Conservation (phyloP, 1,140 invertebrate genomes). For the Saccostrea cuccullata region DNA sequence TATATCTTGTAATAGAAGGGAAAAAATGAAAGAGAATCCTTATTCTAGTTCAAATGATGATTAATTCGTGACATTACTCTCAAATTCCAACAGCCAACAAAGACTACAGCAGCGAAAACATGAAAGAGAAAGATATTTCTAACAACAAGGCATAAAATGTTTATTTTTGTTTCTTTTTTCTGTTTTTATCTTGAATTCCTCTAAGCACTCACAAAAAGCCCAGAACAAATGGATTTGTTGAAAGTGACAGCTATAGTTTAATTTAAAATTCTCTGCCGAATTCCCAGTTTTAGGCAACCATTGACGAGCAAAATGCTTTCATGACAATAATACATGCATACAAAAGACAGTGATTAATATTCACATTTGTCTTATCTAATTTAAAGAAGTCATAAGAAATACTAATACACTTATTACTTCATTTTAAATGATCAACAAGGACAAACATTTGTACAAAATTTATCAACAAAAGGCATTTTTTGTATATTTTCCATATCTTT, state of each 20-base stretch:
- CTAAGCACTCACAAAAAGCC: neutral
- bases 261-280: neutral
- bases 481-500: no score
- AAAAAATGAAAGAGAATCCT: constrained; percentile 1
- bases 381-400: no score
- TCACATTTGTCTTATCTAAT: no score
- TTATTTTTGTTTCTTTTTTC: neutral
- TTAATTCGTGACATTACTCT: constrained; percentile 21
- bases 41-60: neutral
- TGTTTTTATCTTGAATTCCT: neutral
- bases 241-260: neutral
- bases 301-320: neutral
- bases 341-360: no score
- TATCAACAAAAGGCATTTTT: no score
- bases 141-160: constrained; percentile 7
- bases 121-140: neutral
- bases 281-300: neutral
- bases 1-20: neutral
- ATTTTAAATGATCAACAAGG: no score
- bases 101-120: neutral
- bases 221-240: neutral
- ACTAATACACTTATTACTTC: no score
- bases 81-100: neutral
- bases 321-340: no score
- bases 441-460: no score